Evolutionary conservation across 2,797 vertebrate species (phyloP), one percentile per base, ranked within the genome.

Genomic region (Oreonectes daqikongensis): DNA sequence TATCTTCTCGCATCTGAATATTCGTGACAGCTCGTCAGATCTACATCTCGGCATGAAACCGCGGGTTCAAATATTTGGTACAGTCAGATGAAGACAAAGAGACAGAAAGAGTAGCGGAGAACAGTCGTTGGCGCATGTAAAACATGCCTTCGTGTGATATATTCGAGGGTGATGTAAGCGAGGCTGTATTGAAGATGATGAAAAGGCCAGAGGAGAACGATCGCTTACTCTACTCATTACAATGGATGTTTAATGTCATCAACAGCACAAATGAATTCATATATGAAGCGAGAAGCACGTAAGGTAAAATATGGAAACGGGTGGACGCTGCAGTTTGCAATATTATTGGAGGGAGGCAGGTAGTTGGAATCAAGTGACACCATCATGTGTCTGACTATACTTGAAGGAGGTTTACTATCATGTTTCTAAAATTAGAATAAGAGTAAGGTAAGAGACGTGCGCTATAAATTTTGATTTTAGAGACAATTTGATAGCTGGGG

Each of bases 211-310:
- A 50, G 64, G 72, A 75, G 72, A 75, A 71, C 30, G 30, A 67
- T 60, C 42, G 46, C 42, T 65, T 67, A 32, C 48, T 38, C 61
- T 67, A 46, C 59, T 80, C 72, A 70, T 35, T 35, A 60, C 48
- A 30, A 65, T 82, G 11, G 69, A 79, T 69, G 63, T 71, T 76
- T 72, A 69, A 69, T 82, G 65, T 68, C 46, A 22, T 73, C 59
- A 82, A 77, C 64, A 77, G 40, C 32, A 72, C 46, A 72, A 76
- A 78, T 72, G 35, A 67, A 75, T 60, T 50, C 67, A 79, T 52
- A 63, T 64, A 82, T 74, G 44, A 69, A 69, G 46, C 22, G 10
- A 22, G 68, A 55, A 69, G 57, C 60, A 63, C 17, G 2, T 4
- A 12, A 35, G 10, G 73, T 52, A 46, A 44, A 82, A 79, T 50